Percentiles rank a stretch among this genome's conserved stretches.
phyloP scores from a whole-genome alignment of 2,797 vertebrate genomes.

The Artibeus jamaicensis region DNA sequence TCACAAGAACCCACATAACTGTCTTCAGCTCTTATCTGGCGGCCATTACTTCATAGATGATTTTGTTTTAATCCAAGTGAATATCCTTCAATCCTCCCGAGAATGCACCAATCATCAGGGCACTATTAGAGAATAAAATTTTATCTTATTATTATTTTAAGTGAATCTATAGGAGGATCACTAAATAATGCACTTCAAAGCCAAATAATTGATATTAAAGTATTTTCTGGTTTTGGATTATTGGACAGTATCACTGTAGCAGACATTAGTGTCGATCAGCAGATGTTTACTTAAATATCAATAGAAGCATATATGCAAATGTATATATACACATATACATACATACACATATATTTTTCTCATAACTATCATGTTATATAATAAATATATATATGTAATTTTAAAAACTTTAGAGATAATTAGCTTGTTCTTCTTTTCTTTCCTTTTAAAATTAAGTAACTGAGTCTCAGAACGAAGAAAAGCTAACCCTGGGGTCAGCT shows the following conservation, averaged over 20 bases:
- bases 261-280: neutral
- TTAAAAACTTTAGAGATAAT: neutral
- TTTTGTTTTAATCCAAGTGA: neutral
- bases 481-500: neutral
- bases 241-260: neutral
- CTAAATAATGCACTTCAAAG: neutral
- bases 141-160: neutral
- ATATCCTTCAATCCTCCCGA: neutral
- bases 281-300: neutral
- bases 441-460: neutral
- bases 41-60: neutral
- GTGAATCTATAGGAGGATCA: neutral
- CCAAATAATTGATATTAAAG: neutral
- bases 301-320: neutral
- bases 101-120: neutral
- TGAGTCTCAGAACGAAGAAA: neutral
- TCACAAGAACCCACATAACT: neutral
- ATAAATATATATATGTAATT: neutral
- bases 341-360: neutral
- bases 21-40: neutral
- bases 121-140: neutral
- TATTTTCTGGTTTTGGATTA: neutral
- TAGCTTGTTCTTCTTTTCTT: neutral
- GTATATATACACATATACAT: neutral
- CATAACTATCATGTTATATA: neutral